Evolutionary conservation across 2,888 invertebrate genomes (phyloP).

Genomic region (Stenodera caucasica): DNA sequence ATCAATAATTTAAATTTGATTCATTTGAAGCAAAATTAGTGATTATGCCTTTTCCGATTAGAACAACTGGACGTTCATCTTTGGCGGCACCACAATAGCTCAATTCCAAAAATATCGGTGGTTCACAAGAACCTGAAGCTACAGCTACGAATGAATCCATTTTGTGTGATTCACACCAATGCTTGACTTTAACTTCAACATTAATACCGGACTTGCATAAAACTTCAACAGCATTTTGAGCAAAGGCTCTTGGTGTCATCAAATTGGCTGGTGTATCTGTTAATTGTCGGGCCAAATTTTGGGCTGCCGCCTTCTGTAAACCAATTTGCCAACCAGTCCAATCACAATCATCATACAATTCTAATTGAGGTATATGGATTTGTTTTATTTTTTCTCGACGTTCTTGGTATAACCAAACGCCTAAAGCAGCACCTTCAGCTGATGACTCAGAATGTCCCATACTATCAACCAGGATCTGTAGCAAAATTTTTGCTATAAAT

Average conservation of each 20-base stretch:
- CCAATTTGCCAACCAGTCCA: constrained; percentile 65
- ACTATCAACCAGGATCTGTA: constrained; percentile 67
- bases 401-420: constrained; percentile 66
- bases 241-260: constrained; percentile 76
- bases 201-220: constrained; percentile 64
- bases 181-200: constrained; percentile 61
- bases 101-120: constrained; percentile 68
- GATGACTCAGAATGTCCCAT: constrained; percentile 65
- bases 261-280: constrained; percentile 77
- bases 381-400: constrained; percentile 59
- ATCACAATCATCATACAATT: constrained; percentile 60
- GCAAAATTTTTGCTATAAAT: neutral
- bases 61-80: constrained; percentile 61
- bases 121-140: constrained; percentile 67
- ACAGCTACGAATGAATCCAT: constrained; percentile 71
- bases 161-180: constrained; percentile 66
- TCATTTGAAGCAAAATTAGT: no score
- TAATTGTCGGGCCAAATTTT: constrained; percentile 75
- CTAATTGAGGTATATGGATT: constrained; percentile 56
- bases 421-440: constrained; percentile 67
- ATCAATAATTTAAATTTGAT: no score
- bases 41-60: constrained; percentile 70
- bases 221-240: constrained; percentile 65
- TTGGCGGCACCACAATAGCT: constrained; percentile 61
- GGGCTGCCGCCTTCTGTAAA: constrained; percentile 65